Percentiles rank a stretch among this genome's conserved stretches.
Evolutionary conservation across 2,888 invertebrate genomes (phyloP).

Genomic region (Coleophora flavipennella): DNA sequence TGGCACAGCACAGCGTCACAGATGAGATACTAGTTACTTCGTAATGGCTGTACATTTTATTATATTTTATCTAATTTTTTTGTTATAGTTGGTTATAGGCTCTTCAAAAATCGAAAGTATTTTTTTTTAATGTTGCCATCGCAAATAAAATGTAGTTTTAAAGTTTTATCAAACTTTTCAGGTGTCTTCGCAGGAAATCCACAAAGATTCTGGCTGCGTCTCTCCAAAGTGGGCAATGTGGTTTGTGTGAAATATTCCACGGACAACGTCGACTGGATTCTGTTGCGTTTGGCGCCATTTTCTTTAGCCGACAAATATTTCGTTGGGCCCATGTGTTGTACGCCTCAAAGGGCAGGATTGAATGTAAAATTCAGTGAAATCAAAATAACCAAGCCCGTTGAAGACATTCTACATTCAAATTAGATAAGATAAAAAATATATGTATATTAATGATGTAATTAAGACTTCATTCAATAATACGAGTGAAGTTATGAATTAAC

Average conservation of each 20-base stretch:
- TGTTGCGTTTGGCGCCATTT: conserved; percentile 41
- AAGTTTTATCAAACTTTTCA: conserved; percentile 23
- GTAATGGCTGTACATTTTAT: no score
- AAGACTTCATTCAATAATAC: no score
- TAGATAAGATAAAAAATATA: conserved; percentile 11
- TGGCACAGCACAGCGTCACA: no score
- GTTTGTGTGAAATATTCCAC: conserved; percentile 49
- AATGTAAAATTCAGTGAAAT: conserved; percentile 37
- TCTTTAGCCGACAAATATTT: conserved; percentile 24
- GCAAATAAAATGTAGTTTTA: no score
- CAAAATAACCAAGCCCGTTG: conserved; percentile 26
- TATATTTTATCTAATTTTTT: no score
- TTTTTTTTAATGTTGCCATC: no score
- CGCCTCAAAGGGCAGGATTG: conserved; percentile 39
- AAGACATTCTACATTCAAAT: conserved; percentile 48
- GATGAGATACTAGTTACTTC: no score
- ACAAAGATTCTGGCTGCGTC: conserved; percentile 43
- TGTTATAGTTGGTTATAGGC: no score
- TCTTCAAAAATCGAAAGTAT: no score
- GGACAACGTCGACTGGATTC: conserved; percentile 36
- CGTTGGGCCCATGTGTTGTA: conserved; percentile 47
- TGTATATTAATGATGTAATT: no score
- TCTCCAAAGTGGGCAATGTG: conserved; percentile 33
- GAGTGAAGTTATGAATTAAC: no score
- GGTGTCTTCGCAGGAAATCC: conserved; percentile 46